Conservation (phyloP, 92 coral and sea anemone genomes). For the Anthopleura xanthogrammica region DNA sequence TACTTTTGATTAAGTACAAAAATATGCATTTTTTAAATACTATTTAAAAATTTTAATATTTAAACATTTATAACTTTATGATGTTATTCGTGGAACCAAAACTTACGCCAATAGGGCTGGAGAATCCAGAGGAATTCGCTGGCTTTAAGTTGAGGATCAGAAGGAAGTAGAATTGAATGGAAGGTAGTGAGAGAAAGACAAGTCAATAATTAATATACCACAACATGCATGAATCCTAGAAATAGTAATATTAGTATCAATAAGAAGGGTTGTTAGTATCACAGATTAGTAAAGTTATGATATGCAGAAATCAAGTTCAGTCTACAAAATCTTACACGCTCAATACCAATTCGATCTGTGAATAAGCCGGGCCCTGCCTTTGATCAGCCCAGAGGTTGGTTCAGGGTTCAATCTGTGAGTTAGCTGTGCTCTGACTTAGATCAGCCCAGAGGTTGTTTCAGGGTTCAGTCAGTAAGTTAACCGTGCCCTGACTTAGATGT, state of each 20-base stretch:
- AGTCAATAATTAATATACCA: background rate
- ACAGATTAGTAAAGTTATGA: too few relatives aligned
- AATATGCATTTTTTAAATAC: background rate
- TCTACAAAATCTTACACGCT: too few relatives aligned
- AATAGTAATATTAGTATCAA: background rate
- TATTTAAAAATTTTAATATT: background rate
- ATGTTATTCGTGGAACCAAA: background rate
- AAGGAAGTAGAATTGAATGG: background rate
- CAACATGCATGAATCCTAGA: background rate
- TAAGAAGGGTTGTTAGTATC: too few relatives aligned
- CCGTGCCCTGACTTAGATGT: too few relatives aligned
- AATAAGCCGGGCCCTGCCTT: too few relatives aligned
- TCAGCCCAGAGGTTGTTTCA: too few relatives aligned
- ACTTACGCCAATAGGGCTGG: slow-evolving; percentile 13
- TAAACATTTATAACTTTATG: background rate
- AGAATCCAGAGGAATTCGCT: background rate
- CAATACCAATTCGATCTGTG: too few relatives aligned
- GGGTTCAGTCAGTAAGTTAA: too few relatives aligned
- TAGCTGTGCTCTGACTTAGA: too few relatives aligned
- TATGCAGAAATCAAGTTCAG: too few relatives aligned
- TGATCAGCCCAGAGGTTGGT: too few relatives aligned
- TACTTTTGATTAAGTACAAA: background rate
- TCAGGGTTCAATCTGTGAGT: too few relatives aligned
- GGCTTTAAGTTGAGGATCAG: slow-evolving; percentile 2
- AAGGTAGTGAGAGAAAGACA: background rate